Base-by-base conservation (phyloP, 2,888 invertebrate genomes). In the Ophioninae sp. region DNA sequence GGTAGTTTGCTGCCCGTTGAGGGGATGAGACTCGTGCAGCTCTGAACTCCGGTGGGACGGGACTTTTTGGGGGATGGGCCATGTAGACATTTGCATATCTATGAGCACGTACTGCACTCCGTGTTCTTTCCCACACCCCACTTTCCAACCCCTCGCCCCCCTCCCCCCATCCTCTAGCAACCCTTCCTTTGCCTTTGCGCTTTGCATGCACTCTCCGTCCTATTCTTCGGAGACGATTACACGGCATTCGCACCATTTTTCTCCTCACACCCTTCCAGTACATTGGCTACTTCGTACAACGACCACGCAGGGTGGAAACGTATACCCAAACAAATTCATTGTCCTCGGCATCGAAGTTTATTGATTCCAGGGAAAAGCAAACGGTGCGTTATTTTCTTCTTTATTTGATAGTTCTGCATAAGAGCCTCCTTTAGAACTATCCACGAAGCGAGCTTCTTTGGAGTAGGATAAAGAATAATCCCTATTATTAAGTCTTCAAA, bases 51-150 rank as follows among this genome's bases (percentile, higher is more conserved):
- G 69, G 39, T 61, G 61, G 68, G 69, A 75, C 57, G 81, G 77
- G n/a, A 81, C n/a, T 30, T 72, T 56, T 62, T 23, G 70, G 57
- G 62, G 30, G 21, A 37, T 57, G 67, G 77, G 67, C 74, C 83
- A 85, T 74, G 68, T 83, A 82, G 79, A 81, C 83, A 85, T 86
- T 86, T 86, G 87, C 87, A 87, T 85, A 85, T 86, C 86, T 85
- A 85, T 87, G 86, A 81, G 85, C 84, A 82, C 86, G 84, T 82
- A 65, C 74, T 64, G 37, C 69, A 67, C 62, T 50, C 68, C 69
- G 57, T 79, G 82, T 74, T 69, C 76, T 30, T 75, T 50, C 50
- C 13, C 44, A 8, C 13, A 13, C 17, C 17, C 81, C 69, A 21
- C 68, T 39, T 44, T 56, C 20, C 68, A 37, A 21, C 41, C 70